Percentiles rank a stretch among this genome's conserved stretches.
Evolutionary conservation across 2,888 invertebrate genomes (phyloP).

Genomic region (Eudemis profundana): DNA sequence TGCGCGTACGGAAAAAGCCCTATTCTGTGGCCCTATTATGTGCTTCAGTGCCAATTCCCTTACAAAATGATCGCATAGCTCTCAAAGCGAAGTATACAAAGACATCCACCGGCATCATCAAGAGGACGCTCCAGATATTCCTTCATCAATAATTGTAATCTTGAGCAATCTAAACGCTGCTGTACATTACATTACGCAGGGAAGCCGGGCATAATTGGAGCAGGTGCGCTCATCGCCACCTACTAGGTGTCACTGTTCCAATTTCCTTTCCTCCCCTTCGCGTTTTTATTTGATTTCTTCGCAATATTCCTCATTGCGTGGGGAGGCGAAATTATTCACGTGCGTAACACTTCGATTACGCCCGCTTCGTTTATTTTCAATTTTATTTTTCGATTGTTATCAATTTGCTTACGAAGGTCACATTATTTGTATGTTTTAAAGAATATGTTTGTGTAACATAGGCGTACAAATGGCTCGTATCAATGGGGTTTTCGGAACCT

Average conservation of each 20-base stretch:
- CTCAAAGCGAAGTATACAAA: too few species aligned
- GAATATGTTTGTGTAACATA: neutral
- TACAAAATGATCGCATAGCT: too few species aligned
- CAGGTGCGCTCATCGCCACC: constrained; percentile 60
- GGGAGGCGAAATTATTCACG: constrained; percentile 59
- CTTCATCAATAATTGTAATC: constrained; percentile 51
- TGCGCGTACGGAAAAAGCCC: too few species aligned
- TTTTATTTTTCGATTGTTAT: constrained; percentile 40
- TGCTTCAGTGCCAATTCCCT: too few species aligned
- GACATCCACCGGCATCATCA: constrained; percentile 7
- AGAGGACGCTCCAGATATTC: constrained; percentile 33
- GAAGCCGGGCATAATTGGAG: constrained; percentile 62
- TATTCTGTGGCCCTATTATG: too few species aligned
- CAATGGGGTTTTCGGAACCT: too few species aligned
- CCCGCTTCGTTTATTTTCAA: constrained; percentile 39
- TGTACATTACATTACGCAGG: constrained; percentile 53
- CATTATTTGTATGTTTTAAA: neutral
- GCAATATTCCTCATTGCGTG: constrained; percentile 73
- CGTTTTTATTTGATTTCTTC: constrained; percentile 74
- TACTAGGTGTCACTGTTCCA: constrained; percentile 72
- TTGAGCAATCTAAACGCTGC: constrained; percentile 53
- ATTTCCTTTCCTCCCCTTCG: constrained; percentile 64
- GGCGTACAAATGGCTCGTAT: too few species aligned
- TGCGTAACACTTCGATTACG: constrained; percentile 50
- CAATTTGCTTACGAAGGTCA: constrained; percentile 19